Base-by-base conservation (phyloP, 2,888 invertebrate species). In the Neria commutata region DNA sequence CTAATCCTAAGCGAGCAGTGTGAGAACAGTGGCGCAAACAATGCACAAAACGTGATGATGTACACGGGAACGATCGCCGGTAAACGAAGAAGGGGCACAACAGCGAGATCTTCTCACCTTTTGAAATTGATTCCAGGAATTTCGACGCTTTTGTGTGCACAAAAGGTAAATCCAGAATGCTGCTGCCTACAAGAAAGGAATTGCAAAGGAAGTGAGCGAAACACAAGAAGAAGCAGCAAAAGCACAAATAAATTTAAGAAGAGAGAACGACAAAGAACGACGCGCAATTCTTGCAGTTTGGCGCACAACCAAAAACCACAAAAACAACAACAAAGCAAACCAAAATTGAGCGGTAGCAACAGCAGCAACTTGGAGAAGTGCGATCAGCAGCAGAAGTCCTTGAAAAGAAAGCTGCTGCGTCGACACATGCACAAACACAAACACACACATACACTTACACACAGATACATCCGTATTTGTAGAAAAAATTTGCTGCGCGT, bases 391-490 rank as follows among this genome's bases (percentile, higher is more conserved):
- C 29, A 47, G 49, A 56, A 17, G 45, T 56, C 56, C 56, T 56
- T 56, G 56, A 56, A 56, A 50, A 40, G 56, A 56, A 56, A 45
- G 55, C 49, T 48, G 23, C 25, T 14, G 29, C 25, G 5, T 16
- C 5, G 8, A 6, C 5, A 10, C 6, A 10, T 17, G 42, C n/a
- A 42, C 8, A n/a, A n/a, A 49, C 16, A 60, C 56, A 62, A 67
- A 53, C 62, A 65, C 63, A 58, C 65, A 68, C 70, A 70, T 60
- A 54, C 70, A 68, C 70, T 67, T 61, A 61, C 67, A 66, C 68
- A 67, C 63, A 61, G 54, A 48, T 6, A 11, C 29, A 17, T 48
- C 3, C 11, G 14, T 37, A 24, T 34, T 16, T 34, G 34, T n/a
- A 34, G 34, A 34, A n/a, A n/a, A 34, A 14, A n/a, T 14, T 34